Conservation (phyloP, 1,140 invertebrate species). For the Temnothorax nylanderi region DNA sequence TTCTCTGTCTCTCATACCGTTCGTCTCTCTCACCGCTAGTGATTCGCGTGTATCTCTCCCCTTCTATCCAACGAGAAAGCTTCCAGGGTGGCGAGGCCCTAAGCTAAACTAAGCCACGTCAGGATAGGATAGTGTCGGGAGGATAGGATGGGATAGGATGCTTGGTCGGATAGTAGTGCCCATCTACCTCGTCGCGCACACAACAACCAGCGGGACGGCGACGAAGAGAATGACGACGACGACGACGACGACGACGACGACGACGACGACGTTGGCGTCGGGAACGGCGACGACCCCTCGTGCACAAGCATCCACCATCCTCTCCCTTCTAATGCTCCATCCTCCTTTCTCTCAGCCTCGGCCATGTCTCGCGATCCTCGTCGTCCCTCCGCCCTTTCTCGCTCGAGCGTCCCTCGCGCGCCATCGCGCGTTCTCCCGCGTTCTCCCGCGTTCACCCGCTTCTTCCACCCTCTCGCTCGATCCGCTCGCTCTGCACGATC, state of each 20-base stretch:
- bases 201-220: conserved; percentile 58
- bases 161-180: conserved; percentile 61
- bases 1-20: conserved; percentile 53
- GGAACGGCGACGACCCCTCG: conserved; percentile 67
- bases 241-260: conserved; percentile 51
- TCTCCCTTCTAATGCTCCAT: conserved; percentile 59
- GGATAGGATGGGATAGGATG: conserved; percentile 77
- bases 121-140: conserved; percentile 76
- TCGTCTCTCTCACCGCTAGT: conserved; percentile 14
- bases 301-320: conserved; percentile 70
- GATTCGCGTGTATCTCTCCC: conserved; percentile 61
- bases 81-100: conserved; percentile 77
- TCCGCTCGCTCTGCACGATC: conserved; percentile 56
- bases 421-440: conserved; percentile 53
- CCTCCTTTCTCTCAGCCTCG: conserved; percentile 64
- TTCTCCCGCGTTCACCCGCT: conserved; percentile 51
- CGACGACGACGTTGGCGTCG: conserved; percentile 47
- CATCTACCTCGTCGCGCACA: conserved; percentile 69
- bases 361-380: conserved; percentile 61
- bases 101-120: conserved; percentile 83
- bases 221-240: conserved; percentile 61
- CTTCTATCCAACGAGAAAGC: conserved; percentile 54
- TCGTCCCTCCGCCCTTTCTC: conserved; percentile 64
- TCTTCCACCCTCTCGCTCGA: conserved; percentile 64
- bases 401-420: conserved; percentile 57